Evolutionary conservation across 1,140 invertebrate genomes (phyloP).

Genomic region (Mactra quadrangularis): DNA sequence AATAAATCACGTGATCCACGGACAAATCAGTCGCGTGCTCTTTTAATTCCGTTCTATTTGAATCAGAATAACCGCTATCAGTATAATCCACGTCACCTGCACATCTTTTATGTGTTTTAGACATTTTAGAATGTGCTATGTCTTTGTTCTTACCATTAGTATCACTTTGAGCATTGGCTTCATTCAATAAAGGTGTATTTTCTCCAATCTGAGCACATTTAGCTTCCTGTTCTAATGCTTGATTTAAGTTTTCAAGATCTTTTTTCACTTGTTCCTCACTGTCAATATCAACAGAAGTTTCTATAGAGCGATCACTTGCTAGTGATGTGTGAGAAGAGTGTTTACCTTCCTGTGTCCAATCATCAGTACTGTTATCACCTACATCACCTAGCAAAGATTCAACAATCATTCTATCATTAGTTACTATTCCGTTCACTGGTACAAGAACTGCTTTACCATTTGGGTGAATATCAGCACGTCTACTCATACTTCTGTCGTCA

Average conservation of each 20-base stretch:
- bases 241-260: constrained; percentile 19
- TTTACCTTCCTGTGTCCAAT: constrained; percentile 10
- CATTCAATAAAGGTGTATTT: constrained; percentile 46
- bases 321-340: not conserved
- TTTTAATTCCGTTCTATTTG: constrained; percentile 23
- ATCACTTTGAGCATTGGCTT: constrained; percentile 43
- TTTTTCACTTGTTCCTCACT: constrained; percentile 9
- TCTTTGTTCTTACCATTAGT: not conserved
- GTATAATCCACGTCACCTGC: constrained; percentile 15
- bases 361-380: constrained; percentile 13
- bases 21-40: constrained; percentile 35
- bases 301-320: not conserved
- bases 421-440: constrained; percentile 36
- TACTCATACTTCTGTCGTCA: constrained; percentile 12
- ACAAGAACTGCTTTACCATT: constrained; percentile 52
- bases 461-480: not conserved
- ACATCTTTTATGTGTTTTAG: constrained; percentile 4
- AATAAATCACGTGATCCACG: constrained; percentile 46
- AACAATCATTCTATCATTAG: constrained; percentile 51
- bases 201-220: constrained; percentile 33
- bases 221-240: constrained; percentile 36
- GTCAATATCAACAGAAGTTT: not conserved
- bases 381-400: constrained; percentile 30
- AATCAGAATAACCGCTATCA: constrained; percentile 34
- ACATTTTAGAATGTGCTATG: not conserved